Evolutionary conservation across 2,113 vertebrate species (phyloP).

Genomic region (Percopsis transmontana): DNA sequence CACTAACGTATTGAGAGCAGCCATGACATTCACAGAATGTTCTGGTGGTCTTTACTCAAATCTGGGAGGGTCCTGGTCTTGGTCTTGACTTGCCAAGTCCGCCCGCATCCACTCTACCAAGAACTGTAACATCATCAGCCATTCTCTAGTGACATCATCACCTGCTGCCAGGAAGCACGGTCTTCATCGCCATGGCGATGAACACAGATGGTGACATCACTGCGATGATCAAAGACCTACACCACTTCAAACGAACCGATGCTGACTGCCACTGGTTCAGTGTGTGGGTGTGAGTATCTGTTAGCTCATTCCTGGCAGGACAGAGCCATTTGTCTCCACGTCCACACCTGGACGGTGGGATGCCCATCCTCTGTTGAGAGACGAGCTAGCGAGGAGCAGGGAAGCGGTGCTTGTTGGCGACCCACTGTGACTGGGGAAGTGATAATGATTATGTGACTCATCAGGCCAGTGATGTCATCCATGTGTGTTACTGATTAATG

Average conservation of each 20-base stretch:
- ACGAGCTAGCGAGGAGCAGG: not conserved
- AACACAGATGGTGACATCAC: conserved; percentile 43
- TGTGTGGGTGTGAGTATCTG: not conserved
- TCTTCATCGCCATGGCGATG: conserved; percentile 12
- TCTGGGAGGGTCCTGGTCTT: too few relatives aligned
- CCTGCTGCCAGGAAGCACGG: conserved; percentile 38
- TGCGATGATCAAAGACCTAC: conserved; percentile 1
- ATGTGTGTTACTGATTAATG: not conserved
- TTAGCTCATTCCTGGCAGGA: not conserved
- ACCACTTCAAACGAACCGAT: not conserved
- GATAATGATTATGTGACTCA: not conserved
- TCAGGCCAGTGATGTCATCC: not conserved
- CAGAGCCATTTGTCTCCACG: too few relatives aligned
- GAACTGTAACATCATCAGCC: conserved; percentile 29
- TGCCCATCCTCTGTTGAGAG: too few relatives aligned
- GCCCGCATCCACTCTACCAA: not conserved
- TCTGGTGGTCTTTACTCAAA: too few relatives aligned
- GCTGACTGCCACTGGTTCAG: conserved; percentile 24
- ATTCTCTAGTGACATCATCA: conserved; percentile 36
- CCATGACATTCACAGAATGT: too few relatives aligned
- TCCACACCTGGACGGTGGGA: too few relatives aligned
- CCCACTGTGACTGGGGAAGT: not conserved
- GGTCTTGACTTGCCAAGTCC: not conserved
- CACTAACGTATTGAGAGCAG: too few relatives aligned
- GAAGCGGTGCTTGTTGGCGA: not conserved